Conservation (phyloP, 2,113 vertebrate genomes). For the Spermophilus dauricus region DNA sequence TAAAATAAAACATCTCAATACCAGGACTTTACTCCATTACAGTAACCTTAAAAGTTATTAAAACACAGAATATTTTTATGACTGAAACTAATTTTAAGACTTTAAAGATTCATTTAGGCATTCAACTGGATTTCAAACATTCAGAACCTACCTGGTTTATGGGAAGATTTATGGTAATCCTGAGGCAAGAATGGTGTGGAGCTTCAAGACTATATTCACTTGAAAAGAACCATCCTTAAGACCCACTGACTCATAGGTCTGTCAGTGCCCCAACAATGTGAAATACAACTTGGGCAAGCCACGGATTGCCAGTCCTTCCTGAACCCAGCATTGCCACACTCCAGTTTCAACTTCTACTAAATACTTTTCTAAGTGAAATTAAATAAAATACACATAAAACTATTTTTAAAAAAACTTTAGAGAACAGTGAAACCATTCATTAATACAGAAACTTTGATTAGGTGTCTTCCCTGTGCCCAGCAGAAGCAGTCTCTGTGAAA, state of each 20-base stretch:
- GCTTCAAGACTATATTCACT: neutral
- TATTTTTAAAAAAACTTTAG: neutral
- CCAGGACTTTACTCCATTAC: neutral
- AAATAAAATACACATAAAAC: neutral
- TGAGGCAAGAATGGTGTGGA: neutral
- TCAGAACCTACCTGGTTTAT: neutral
- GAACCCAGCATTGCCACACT: neutral
- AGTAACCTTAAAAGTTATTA: neutral
- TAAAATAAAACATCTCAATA: conserved; percentile 5
- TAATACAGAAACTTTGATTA: neutral
- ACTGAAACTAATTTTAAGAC: conserved; percentile 23
- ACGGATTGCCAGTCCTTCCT: neutral
- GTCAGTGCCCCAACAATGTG: neutral
- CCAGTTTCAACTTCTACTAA: neutral
- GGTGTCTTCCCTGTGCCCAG: neutral
- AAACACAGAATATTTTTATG: neutral
- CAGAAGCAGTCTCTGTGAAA: neutral
- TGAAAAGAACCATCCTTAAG: neutral
- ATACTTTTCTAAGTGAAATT: neutral
- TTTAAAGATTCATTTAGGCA: neutral
- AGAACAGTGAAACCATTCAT: neutral
- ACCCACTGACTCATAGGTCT: neutral
- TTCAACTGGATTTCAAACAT: conserved; percentile 11
- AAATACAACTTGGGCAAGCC: neutral
- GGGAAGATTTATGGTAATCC: neutral